These are phyloP conservation scores for Adrianichthys oophorus DNA, from an alignment of 2,797 vertebrate species.

Conservation along the genomic window DNA sequence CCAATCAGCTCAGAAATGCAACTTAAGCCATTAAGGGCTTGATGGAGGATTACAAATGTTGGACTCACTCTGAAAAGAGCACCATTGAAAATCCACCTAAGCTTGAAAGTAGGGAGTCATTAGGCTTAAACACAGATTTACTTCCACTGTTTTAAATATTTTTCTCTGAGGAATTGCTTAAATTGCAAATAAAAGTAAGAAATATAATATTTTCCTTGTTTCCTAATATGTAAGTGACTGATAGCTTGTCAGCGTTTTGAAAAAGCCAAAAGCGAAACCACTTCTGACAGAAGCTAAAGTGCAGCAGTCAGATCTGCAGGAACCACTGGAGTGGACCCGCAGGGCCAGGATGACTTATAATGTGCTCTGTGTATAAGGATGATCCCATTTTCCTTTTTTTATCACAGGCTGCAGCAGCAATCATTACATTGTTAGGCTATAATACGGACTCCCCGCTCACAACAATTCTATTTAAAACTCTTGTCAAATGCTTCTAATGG, in stretches of 20 bases:
- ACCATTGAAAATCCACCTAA: slow-evolving; percentile 65
- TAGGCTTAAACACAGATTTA: slow-evolving; percentile 47
- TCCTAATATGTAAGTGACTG: slow-evolving; percentile 23
- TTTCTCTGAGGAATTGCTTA: slow-evolving; percentile 11
- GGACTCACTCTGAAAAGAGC: slow-evolving; percentile 64
- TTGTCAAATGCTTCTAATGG: slow-evolving; percentile 62
- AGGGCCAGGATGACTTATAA: slow-evolving; percentile 38
- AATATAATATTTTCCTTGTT: slow-evolving; percentile 4
- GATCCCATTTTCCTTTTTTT: slow-evolving; percentile 14
- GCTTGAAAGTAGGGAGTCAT: slow-evolving; percentile 51
- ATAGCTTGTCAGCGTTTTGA: slow-evolving; percentile 26
- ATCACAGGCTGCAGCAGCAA: slow-evolving; percentile 27
- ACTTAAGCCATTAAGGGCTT: slow-evolving; percentile 67
- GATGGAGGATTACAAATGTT: slow-evolving; percentile 68
- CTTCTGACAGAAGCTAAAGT: slow-evolving; percentile 36
- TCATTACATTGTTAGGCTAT: slow-evolving; percentile 29
- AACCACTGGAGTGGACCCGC: slow-evolving; percentile 18
- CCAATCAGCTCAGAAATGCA: slow-evolving; percentile 56
- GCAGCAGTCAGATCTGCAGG: slow-evolving; percentile 20
- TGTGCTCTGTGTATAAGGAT: slow-evolving; percentile 9
- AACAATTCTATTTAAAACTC: slow-evolving; percentile 66
- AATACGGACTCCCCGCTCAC: slow-evolving; percentile 44
- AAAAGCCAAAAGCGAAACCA: slow-evolving; percentile 37
- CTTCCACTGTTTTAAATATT: slow-evolving; percentile 31
- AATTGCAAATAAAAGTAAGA: slow-evolving; percentile 13